Percentiles rank a stretch among this genome's conserved stretches.
These are phyloP conservation scores for Melanchra persicariae DNA, from an alignment of 2,888 invertebrate species.

Conservation along the genomic window DNA sequence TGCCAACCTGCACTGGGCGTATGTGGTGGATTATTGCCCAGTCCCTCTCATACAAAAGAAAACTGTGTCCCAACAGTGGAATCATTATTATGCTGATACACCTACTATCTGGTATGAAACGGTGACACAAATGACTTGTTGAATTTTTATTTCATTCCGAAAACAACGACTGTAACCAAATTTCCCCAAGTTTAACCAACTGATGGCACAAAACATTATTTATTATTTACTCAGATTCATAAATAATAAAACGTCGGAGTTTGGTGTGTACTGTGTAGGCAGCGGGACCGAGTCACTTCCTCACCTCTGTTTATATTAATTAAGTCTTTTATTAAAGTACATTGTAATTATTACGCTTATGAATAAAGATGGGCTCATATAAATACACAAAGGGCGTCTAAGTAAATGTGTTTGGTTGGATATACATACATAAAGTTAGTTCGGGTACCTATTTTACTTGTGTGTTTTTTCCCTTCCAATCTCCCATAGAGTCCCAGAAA, in stretches of 20 bases:
- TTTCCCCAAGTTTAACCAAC: not conserved
- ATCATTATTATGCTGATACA: no score
- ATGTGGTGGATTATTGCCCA: no score
- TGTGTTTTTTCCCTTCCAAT: no score
- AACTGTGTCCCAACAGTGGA: no score
- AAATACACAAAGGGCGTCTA: slow-evolving; percentile 31
- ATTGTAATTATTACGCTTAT: slow-evolving; percentile 48
- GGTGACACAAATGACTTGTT: not conserved
- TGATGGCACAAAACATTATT: slow-evolving; percentile 33
- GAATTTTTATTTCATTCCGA: not conserved
- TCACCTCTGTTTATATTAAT: slow-evolving; percentile 51
- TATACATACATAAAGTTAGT: not conserved
- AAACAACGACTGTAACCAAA: not conserved
- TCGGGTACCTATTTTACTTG: not conserved
- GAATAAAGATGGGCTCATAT: slow-evolving; percentile 49
- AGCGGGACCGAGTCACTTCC: slow-evolving; percentile 26
- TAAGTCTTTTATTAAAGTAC: slow-evolving; percentile 51
- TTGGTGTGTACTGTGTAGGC: slow-evolving; percentile 32
- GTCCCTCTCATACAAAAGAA: no score
- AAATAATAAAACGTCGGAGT: slow-evolving; percentile 33
- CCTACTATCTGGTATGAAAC: no score
- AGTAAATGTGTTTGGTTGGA: slow-evolving; percentile 20
- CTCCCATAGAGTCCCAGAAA: no score
- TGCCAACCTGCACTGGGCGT: no score
- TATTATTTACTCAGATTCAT: slow-evolving; percentile 32